A percentile compares a stretch with the other conserved stretches of the same genome.
Conservation (phyloP, 2,888 invertebrate species). For the Cryptophagus acutangulus region DNA sequence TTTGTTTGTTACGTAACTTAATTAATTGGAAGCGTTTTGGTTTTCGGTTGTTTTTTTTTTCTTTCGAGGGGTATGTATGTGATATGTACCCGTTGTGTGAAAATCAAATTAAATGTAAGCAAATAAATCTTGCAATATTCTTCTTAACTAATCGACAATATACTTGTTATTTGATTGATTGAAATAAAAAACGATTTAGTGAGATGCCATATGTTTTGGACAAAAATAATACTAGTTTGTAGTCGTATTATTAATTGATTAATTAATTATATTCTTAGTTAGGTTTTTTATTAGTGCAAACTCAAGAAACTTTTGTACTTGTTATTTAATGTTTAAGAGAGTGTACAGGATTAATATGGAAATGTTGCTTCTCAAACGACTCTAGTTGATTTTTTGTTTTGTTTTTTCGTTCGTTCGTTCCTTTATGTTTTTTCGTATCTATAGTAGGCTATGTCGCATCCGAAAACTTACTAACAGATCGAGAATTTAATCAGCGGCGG, state of each 20-base stretch:
- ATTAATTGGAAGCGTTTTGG: too few species aligned
- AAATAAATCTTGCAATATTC: too few species aligned
- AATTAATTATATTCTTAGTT: conserved; percentile 13
- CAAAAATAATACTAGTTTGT: conserved; percentile 6
- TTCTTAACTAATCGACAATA: conserved; percentile 24
- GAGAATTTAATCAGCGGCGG: too few species aligned
- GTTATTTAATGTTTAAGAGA: conserved; percentile 38
- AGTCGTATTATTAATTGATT: conserved; percentile 12
- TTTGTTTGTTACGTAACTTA: too few species aligned
- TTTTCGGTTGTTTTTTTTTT: conserved; percentile 5
- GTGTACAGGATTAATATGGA: conserved; percentile 6
- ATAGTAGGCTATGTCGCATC: conserved; percentile 4
- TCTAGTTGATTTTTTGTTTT: conserved; percentile 11
- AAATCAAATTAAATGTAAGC: too few species aligned
- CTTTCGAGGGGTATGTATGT: too few species aligned
- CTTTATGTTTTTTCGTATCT: conserved; percentile 4
- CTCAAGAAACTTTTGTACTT: conserved; percentile 24
- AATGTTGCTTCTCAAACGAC: not conserved
- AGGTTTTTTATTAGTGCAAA: too few species aligned
- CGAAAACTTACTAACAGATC: too few species aligned
- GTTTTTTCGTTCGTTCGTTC: conserved; percentile 11
- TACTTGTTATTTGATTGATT: conserved; percentile 10
- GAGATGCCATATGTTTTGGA: conserved; percentile 25
- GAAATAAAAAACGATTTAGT: conserved; percentile 21
- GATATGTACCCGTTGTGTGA: too few species aligned